Base-by-base conservation (phyloP, 2,888 invertebrate genomes). In the Sarcophaga variegata region DNA sequence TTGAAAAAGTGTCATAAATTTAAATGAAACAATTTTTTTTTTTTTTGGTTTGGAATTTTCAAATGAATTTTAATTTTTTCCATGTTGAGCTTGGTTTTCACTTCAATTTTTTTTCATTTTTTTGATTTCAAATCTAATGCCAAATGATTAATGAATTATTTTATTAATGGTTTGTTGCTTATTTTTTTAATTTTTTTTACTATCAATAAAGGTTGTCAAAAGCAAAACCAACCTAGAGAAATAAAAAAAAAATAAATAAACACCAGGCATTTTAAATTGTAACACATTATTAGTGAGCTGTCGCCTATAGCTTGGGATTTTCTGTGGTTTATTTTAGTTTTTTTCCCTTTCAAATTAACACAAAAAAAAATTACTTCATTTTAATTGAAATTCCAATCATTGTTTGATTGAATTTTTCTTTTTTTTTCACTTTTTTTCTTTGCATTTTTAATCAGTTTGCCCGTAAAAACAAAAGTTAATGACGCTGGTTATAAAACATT, bases 341-440 rank as follows among this genome's bases (percentile, higher is more conserved):
- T 17, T 72, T 75, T 4, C 0, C 4, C 59, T 25, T 47, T 10
- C 27, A n/a, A 2, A 59, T 59, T 14, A 70, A 70, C 20, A 20
- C 49, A 76, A 74, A 74, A 79, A 20, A 20, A 69, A 60, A 25
- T 4, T 67, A 62, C 49, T 67, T 49, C 12, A 25, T 27, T 85
- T 81, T 71, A 85, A 85, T 85, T 85, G 84, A 85, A 85, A 85
- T 85, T 85, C 84, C 80, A 76, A 70, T 80, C 84, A 72, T 71
- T 71, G 37, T 14, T 11, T 76, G 71, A 81, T 71, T 76, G 70
- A 47, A 11, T 72, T 20, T 54, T 54, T 14, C 8, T 59, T 60
- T 60, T n/a, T n/a, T 74, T 45, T 66, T 70, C 70, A 54, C 63
- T 63, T 25, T 69, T 63, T 6, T 62, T 59, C 66, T 69, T 70